Evolutionary conservation across 1,140 invertebrate species (phyloP), one percentile per base, ranked within the genome.

Genomic region (Phymastichus coffea): DNA sequence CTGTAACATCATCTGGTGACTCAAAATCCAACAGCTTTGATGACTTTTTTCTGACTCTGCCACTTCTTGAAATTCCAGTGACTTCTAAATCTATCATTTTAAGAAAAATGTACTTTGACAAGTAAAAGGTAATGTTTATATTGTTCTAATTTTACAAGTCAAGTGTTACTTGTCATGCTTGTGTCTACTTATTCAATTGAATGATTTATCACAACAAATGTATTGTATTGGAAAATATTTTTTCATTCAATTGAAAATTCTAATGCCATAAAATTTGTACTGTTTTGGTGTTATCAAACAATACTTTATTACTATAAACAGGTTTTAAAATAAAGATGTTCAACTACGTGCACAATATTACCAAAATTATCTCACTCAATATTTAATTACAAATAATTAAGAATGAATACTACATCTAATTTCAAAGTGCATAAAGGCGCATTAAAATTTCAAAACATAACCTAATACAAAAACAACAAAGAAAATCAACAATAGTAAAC

Each of bases 1-100:
- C 82, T 8, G 79, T 74, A 49, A 73, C 65, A 66, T 94, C 91
- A 74, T 95, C 93, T 0, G 89, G 89, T 1, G 91, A 92, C 71
- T 95, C 92, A 80, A 94, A 95, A 75, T 95, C 94, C 74, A 94
- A 89, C 10, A 97, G 80, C 76, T 97, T 97, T 0, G 93, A 94
- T 7, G 94, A 96, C 76, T 97, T 97, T 79, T 97, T 97, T 37
- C 93, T 82, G 1, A 97, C 92, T 41, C 93, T 81, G 17, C 93
- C 93, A 69, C 92, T 94, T 49, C 91, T 82, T 4, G 92, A 94
- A 20, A 94, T 86, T 25, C 90, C 91, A 44, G 89, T 90, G 19
- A 92, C 88, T 79, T 92, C 89, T 70, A 91, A 80, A 81, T 90
- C 88, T 88, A 66, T 54, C 77, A 77, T 58, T 67, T 70, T 73